phyloP scores from a whole-genome alignment of 2,888 invertebrate species.

The Smittia aterrima region DNA sequence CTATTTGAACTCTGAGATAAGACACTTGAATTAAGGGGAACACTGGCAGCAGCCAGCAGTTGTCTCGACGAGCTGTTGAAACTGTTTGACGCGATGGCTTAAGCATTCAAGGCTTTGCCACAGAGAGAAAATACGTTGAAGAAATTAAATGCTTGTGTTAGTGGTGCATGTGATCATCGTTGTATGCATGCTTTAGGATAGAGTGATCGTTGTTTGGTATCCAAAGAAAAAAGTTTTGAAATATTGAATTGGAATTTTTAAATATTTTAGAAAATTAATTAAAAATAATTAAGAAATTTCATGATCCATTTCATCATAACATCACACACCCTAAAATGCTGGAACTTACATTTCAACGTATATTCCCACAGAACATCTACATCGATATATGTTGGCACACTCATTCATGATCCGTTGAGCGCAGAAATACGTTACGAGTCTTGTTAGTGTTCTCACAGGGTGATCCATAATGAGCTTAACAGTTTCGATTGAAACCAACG shows the following conservation, averaged over 20 bases:
- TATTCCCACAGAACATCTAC: slow-evolving; percentile 30
- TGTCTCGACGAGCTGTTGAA: slow-evolving; percentile 36
- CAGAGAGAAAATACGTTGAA: slow-evolving; percentile 37
- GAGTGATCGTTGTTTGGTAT: neutral
- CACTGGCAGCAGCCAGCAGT: slow-evolving; percentile 41
- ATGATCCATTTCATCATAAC: neutral
- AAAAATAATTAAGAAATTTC: neutral
- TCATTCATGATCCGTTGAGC: slow-evolving; percentile 20
- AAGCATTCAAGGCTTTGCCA: slow-evolving; percentile 29
- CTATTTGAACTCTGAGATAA: neutral
- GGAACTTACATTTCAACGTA: slow-evolving; percentile 27
- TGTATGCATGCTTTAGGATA: neutral
- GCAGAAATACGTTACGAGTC: slow-evolving; percentile 21
- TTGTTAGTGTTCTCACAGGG: slow-evolving; percentile 8
- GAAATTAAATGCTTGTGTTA: neutral
- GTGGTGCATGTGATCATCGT: slow-evolving; percentile 28
- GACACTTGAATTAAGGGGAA: neutral
- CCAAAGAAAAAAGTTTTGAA: neutral
- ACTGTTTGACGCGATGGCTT: slow-evolving; percentile 38
- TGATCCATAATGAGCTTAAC: neutral
- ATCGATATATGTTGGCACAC: neutral
- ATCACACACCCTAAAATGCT: neutral
- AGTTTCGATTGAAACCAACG: neutral
- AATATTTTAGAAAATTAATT: neutral
- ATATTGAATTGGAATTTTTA: neutral